Evolutionary conservation across 1,140 invertebrate genomes (phyloP), one percentile per base, ranked within the genome.

Genomic region (Drosophila lowei): DNA sequence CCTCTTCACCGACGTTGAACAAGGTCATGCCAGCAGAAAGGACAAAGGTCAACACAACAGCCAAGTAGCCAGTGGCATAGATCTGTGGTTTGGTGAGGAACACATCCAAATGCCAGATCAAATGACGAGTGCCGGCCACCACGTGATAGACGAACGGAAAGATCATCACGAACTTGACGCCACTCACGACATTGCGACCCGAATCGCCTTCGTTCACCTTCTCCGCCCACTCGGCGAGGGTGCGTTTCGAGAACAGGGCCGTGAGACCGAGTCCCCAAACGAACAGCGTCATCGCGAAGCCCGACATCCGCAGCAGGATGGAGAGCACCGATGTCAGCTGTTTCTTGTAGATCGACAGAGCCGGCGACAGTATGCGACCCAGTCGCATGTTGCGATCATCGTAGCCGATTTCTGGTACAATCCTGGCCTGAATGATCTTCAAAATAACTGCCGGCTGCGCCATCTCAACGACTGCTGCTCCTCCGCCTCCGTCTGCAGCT

Each of bases 321-420:
- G 97, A 98, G 56, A 97, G 84, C n/a, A 95, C 78, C 2, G 94
- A 92, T 41, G 97, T 96, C 54, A 97, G 77, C 90, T 97, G 95
- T 9, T 92, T 88, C 78, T 95, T 93, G 86, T 98, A 98, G 77
- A 98, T 97, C 2, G 93, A 93, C 9, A 98, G 92, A 93, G 97
- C 96, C 7, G 97, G 97, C 7, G 97, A 97, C 80, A 97, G 80
- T 0, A 95, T 96, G 56, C 97, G 92, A 49, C 94, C 93, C 0
- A 96, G 80, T 54, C 93, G 91, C 64, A 92, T 92, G 91, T 97
- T 97, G 70, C 93, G 94, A 21, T 95, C 93, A 70, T 93, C 94
- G 75, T 95, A 93, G 18, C 92, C 86, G 75, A 94, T 11, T 13
- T 44, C 48, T 0, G 52, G 46, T 2, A 49, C 38, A 1, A 11